Conservation (phyloP, 2,113 vertebrate genomes). For the Urocitellus parryii region DNA sequence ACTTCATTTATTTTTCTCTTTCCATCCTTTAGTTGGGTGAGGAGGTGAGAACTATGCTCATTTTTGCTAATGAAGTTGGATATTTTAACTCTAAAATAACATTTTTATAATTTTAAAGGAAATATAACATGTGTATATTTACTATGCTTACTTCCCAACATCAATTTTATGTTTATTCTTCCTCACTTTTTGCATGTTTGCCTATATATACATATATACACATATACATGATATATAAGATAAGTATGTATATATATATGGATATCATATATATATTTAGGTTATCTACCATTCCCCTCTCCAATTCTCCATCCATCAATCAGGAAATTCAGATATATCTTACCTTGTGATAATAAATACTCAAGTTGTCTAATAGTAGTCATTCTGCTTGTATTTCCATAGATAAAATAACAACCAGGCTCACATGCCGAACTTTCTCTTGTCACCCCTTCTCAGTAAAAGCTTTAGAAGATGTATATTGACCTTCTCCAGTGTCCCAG, state of each 20-base stretch:
- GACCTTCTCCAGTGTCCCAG: neutral
- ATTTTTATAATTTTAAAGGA: neutral
- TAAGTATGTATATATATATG: no score
- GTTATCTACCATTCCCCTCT: neutral
- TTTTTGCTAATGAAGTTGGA: neutral
- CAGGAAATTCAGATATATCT: neutral
- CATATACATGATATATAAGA: no score
- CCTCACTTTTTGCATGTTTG: neutral
- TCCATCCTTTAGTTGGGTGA: neutral
- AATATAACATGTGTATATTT: neutral
- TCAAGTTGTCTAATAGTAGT: neutral
- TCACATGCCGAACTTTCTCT: neutral
- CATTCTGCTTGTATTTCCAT: neutral
- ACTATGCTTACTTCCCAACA: neutral
- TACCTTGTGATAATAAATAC: neutral
- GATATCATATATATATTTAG: neutral
- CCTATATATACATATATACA: no score
- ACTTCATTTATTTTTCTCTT: neutral
- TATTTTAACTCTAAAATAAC: neutral
- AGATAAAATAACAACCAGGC: neutral
- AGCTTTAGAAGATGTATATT: neutral
- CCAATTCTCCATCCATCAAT: neutral
- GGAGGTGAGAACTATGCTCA: rapidly evolving
- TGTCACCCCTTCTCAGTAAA: neutral
- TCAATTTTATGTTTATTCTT: neutral